These are phyloP conservation scores for Hirundo rustica DNA, from an alignment of 2,797 vertebrate species.

Conservation along the genomic window DNA sequence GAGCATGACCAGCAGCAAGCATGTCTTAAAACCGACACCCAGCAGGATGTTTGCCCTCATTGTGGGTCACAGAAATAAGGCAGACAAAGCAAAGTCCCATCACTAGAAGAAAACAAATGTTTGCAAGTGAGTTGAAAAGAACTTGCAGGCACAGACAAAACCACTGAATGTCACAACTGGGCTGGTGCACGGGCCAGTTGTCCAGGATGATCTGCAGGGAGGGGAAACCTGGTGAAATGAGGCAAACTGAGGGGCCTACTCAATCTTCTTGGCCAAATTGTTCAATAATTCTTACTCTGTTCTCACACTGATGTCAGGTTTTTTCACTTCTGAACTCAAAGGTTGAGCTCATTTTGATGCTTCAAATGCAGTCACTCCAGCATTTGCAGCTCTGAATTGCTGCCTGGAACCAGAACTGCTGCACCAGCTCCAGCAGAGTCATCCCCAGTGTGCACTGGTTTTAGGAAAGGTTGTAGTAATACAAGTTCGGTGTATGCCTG, in stretches of 20 bases:
- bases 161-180: neutral
- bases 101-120: neutral
- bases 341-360: neutral
- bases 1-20: neutral
- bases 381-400: neutral
- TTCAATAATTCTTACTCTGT: neutral
- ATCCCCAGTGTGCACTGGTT: fast-evolving
- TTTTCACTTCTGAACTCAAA: neutral
- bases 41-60: neutral
- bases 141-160: neutral
- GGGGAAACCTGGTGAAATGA: neutral
- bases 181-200: neutral
- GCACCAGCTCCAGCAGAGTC: neutral
- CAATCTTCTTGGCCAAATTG: neutral
- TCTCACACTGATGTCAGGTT: neutral
- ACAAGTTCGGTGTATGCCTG: neutral
- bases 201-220: neutral
- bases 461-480: neutral
- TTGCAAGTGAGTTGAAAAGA: neutral
- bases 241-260: neutral
- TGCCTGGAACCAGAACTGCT: neutral
- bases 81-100: constrained; percentile 1
- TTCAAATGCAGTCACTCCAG: neutral
- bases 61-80: neutral
- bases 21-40: neutral